Percentiles rank a stretch among this genome's conserved stretches.
These are phyloP conservation scores for Cololabis saira DNA, from an alignment of 2,113 vertebrate genomes.

Conservation along the genomic window DNA sequence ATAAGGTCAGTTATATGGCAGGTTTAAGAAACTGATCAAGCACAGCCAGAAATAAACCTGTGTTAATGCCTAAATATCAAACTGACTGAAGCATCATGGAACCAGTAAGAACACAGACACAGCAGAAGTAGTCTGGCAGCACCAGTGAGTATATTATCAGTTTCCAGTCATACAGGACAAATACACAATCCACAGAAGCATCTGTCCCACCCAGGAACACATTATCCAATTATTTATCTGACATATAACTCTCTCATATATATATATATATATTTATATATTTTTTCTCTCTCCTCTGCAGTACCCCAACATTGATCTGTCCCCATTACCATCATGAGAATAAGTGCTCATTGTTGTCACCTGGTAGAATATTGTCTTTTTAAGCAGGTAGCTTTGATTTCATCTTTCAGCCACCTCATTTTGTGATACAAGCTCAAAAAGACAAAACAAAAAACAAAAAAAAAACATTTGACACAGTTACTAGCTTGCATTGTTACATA, in stretches of 20 bases:
- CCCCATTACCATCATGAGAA: conserved; percentile 26
- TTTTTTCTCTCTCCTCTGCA: conserved; percentile 6
- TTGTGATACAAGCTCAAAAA: conserved; percentile 64
- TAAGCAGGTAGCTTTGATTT: conserved; percentile 19
- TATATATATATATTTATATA: conserved; percentile 30
- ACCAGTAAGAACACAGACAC: conserved; percentile 58
- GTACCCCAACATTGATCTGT: conserved; percentile 10
- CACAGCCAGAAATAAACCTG: not conserved
- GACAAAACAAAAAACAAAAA: too few species aligned
- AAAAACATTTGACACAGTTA: conserved; percentile 70
- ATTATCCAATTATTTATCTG: conserved; percentile 53
- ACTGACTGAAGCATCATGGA: not conserved
- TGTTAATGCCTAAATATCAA: not conserved
- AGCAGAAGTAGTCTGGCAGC: conserved; percentile 64
- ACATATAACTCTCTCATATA: conserved; percentile 47
- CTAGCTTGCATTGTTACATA: conserved; percentile 59
- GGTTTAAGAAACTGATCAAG: not conserved
- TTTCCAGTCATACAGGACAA: conserved; percentile 75
- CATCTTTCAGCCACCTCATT: not conserved
- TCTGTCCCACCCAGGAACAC: conserved; percentile 57
- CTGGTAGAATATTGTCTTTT: conserved; percentile 22
- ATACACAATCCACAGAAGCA: conserved; percentile 71
- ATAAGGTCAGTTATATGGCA: too few species aligned
- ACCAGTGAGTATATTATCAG: conserved; percentile 76
- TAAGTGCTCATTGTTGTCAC: conserved; percentile 18